Base-by-base conservation (phyloP, 2,113 vertebrate genomes). In the Chaenogobius annularis region DNA sequence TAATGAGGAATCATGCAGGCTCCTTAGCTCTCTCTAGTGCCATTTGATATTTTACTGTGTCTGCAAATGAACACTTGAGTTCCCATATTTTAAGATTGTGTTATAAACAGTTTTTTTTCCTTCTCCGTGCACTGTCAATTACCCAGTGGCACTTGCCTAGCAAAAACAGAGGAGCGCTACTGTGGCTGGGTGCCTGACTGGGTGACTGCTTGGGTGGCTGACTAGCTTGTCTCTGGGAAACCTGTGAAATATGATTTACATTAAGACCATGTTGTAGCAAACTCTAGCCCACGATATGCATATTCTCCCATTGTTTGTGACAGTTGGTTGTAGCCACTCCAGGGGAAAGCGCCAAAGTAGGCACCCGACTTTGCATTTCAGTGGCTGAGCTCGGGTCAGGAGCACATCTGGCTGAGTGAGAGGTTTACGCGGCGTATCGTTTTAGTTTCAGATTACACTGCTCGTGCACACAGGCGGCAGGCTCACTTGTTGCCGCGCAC, bases 231-330 rank as follows among this genome's bases (percentile, higher is more conserved):
- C 86, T 85, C 80, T 17, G 52, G 82, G 83, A 86, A 40, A 83
- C 83, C 81, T 83, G 85, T 86, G 91, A 90, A 90, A 90, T 86
- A 74, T 88, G 87, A 92, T 92, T 92, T 92, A 88, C 88, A 92
- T 91, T 84, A 85, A 83, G 84, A 90, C 84, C 89, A 91, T 87
- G 89, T 90, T 90, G 90, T 91, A 91, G 86, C 85, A 87, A 88
- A 89, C 80, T 84, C 83, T 79, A 84, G 83, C 84, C 90, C 87
- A 84, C 82, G 52, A 74, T 90, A 83, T 90, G 88, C 89, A 88
- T 85, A 90, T 87, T 84, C 73, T 77, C 79, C 84, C 86, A 89
- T 89, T 91, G 90, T 92, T 91, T 92, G 87, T 92, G 92, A 92
- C 92, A 92, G 90, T 90, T 91, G 87, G 88, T 83, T 84, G 89